phyloP scores from a whole-genome alignment of 35 echinoderm and acorn worm genomes.

The Apostichopus japonicus region DNA sequence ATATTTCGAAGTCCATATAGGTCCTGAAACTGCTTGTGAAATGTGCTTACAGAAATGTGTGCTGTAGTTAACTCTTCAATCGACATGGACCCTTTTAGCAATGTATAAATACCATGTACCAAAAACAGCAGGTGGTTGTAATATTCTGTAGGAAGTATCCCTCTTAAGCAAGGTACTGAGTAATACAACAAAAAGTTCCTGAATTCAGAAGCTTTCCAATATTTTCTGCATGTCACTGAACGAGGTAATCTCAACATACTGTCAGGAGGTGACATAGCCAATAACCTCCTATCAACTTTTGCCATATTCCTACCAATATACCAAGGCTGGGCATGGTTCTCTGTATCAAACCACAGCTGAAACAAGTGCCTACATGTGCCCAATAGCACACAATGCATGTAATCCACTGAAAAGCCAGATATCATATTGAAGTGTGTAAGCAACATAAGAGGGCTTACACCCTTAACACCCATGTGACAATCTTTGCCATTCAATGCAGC shows the following conservation, averaged over 20 bases:
- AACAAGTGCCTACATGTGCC: conserved; percentile 60
- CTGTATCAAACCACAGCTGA: conserved; percentile 62
- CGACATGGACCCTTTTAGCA: conserved; percentile 4
- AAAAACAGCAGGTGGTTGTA: conserved; percentile 23
- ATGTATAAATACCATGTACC: conserved; percentile 26
- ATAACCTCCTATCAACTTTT: conserved; percentile 24
- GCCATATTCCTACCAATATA: conserved; percentile 44
- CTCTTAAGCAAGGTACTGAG: conserved; percentile 25
- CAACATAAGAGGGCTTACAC: conserved; percentile 33
- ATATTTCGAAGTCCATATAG: conserved; percentile 37
- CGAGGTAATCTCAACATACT: conserved; percentile 51
- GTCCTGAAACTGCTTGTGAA: conserved; percentile 5
- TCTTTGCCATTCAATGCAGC: background rate
- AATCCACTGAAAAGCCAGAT: conserved; percentile 63
- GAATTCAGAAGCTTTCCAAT: conserved; percentile 65
- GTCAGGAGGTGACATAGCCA: conserved; percentile 16
- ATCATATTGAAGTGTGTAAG: conserved; percentile 56
- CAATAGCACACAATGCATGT: conserved; percentile 69
- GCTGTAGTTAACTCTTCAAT: background rate
- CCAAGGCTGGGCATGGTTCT: conserved; percentile 53
- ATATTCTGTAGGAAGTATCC: conserved; percentile 14
- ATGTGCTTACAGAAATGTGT: background rate
- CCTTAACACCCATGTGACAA: conserved; percentile 53
- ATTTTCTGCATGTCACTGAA: conserved; percentile 45
- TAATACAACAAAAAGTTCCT: conserved; percentile 62